Conservation (phyloP, 2,113 vertebrate species). For the Melanocharis versteri region DNA sequence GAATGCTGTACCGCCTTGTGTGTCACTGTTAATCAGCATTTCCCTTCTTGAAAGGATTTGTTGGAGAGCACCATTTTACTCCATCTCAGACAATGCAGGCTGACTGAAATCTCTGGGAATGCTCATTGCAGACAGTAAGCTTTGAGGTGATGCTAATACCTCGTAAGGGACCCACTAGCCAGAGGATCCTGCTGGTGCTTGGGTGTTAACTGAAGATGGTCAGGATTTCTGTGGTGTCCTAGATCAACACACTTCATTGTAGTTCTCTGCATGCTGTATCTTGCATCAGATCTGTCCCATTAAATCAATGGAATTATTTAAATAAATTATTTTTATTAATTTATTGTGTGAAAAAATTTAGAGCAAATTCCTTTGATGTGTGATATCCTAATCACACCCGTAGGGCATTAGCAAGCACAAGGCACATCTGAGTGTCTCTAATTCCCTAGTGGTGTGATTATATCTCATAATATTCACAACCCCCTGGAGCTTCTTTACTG, state of each 20-base stretch:
- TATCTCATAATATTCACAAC: constrained; percentile 53
- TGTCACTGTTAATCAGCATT: neutral
- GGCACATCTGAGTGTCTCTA: constrained; percentile 55
- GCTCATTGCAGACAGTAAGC: neutral
- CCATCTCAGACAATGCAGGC: neutral
- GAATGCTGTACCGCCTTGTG: neutral
- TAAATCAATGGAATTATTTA: constrained; percentile 60
- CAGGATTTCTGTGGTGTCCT: neutral
- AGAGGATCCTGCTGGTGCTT: neutral
- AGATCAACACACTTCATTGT: neutral
- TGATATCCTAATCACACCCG: constrained; percentile 56
- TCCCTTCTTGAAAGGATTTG: neutral
- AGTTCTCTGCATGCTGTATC: neutral
- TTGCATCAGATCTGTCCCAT: constrained; percentile 23
- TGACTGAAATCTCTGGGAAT: neutral
- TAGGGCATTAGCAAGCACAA: constrained; percentile 45
- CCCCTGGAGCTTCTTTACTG: constrained; percentile 54
- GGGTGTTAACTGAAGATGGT: neutral
- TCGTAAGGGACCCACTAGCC: fast-evolving
- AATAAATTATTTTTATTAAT: constrained; percentile 58
- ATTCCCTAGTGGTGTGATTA: constrained; percentile 52
- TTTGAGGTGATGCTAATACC: neutral
- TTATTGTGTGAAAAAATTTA: constrained; percentile 56
- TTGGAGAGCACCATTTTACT: neutral
- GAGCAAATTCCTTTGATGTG: constrained; percentile 61